phyloP scores from a whole-genome alignment of 2,113 vertebrate species.

The Pseudois nayaur region DNA sequence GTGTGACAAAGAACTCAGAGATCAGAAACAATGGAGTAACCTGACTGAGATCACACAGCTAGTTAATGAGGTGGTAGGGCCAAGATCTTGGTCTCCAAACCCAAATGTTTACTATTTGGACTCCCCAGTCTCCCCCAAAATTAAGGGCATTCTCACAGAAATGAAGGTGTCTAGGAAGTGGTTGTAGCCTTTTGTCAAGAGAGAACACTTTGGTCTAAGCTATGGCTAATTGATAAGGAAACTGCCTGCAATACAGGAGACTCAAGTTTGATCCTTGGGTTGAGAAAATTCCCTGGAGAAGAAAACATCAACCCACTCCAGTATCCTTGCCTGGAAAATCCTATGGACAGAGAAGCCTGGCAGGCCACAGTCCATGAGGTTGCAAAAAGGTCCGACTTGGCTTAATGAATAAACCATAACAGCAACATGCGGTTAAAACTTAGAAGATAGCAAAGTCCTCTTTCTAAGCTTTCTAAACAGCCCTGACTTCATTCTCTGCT shows the following conservation, averaged over 20 bases:
- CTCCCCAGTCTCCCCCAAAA: neutral
- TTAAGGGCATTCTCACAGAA: neutral
- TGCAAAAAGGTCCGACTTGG: neutral
- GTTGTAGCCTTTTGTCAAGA: neutral
- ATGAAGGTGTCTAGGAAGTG: neutral
- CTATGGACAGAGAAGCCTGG: neutral
- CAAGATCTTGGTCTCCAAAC: too few species aligned
- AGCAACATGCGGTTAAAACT: neutral
- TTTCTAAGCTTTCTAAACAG: neutral
- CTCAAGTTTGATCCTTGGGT: neutral
- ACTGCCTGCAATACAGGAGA: neutral
- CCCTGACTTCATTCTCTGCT: neutral
- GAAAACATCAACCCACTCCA: neutral
- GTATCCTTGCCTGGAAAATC: neutral
- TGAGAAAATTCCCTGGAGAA: neutral
- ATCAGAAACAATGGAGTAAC: neutral
- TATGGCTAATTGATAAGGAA: neutral
- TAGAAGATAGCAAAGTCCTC: neutral
- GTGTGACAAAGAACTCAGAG: neutral
- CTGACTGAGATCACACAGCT: neutral
- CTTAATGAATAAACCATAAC: neutral
- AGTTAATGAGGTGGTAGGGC: neutral
- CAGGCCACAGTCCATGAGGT: neutral
- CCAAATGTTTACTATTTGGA: neutral
- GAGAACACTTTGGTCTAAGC: neutral